Evolutionary conservation across 1,140 invertebrate genomes (phyloP).

Genomic region (Condylostylus longicornis): DNA sequence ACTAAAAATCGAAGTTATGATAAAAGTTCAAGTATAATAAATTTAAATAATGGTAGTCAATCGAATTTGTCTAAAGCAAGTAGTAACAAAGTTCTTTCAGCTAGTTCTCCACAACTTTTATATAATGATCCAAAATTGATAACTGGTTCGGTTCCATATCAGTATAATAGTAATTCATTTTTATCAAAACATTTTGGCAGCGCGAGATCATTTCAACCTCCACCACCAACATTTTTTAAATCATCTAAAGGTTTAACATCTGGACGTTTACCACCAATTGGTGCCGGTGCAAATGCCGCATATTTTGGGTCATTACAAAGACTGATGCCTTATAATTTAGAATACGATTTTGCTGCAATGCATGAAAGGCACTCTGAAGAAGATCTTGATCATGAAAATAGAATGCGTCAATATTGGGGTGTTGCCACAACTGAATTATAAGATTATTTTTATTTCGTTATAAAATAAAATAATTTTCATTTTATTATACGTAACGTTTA

Average conservation of each 20-base stretch:
- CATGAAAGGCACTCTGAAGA: constrained; percentile 51
- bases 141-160: not conserved
- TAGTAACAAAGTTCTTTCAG: constrained; percentile 26
- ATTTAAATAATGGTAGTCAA: constrained; percentile 22
- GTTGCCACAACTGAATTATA: constrained; percentile 67
- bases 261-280: constrained; percentile 31
- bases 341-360: constrained; percentile 68
- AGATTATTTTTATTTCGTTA: constrained; percentile 15
- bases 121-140: constrained; percentile 7
- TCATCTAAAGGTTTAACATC: constrained; percentile 14
- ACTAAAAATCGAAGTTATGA: constrained; percentile 25
- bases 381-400: constrained; percentile 56
- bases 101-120: constrained; percentile 21
- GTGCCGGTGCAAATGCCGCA: constrained; percentile 63
- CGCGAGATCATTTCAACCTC: constrained; percentile 52
- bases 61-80: constrained; percentile 22
- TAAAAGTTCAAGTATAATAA: constrained; percentile 27
- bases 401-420: constrained; percentile 78
- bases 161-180: constrained; percentile 32
- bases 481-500: too few relatives aligned
- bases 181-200: constrained; percentile 64
- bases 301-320: constrained; percentile 72
- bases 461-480: not conserved
- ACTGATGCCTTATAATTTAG: constrained; percentile 68
- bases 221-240: constrained; percentile 26